Percentiles rank a stretch among this genome's conserved stretches.
Conservation (phyloP, 1,140 invertebrate species). For the Chionoecetes opilio region DNA sequence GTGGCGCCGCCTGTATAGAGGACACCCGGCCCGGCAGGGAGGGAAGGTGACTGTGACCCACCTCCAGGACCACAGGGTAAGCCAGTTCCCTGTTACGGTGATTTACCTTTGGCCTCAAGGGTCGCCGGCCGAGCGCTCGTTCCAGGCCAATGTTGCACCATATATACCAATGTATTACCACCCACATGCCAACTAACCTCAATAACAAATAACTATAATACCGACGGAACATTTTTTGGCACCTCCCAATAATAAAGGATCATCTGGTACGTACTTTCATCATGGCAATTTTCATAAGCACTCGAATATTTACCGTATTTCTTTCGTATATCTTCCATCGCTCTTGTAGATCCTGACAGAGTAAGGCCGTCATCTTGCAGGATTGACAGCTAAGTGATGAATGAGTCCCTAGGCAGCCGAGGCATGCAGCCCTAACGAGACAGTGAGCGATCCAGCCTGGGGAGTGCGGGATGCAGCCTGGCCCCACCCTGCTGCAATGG, state of each 20-base stretch:
- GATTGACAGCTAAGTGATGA: not conserved
- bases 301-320: no score
- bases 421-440: not conserved
- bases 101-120: not conserved
- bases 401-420: not conserved
- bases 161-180: not conserved
- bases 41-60: not conserved
- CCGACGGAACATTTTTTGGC: no score
- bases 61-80: not conserved
- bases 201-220: no score
- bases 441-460: slow-evolving; percentile 1
- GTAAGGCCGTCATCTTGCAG: not conserved
- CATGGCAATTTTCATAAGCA: no score
- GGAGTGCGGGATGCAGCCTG: not conserved
- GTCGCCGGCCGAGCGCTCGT: not conserved
- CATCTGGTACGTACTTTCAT: no score
- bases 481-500: not conserved
- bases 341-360: not conserved
- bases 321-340: no score
- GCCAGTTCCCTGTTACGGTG: not conserved
- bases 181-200: no score
- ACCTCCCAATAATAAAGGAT: no score
- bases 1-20: not conserved
- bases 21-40: not conserved
- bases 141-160: not conserved